Conservation (phyloP, 1,140 invertebrate genomes). For the Cydia strobilella region DNA sequence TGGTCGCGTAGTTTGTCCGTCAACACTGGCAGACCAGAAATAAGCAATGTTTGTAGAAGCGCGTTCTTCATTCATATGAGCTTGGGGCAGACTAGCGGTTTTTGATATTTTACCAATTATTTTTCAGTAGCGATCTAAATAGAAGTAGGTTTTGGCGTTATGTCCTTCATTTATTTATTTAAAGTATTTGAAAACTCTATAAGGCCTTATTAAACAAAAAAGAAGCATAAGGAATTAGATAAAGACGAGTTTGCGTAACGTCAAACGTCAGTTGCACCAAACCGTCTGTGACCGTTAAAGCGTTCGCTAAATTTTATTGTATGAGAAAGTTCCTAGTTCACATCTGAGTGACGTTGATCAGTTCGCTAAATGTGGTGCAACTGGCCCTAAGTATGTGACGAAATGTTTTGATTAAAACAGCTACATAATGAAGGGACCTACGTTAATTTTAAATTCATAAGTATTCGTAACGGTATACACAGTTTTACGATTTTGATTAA, state of each 20-base stretch:
- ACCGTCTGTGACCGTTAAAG: too few species aligned
- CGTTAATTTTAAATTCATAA: conserved; percentile 25
- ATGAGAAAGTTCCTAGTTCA: too few species aligned
- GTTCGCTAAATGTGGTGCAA: too few species aligned
- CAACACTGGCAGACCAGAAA: conserved; percentile 53
- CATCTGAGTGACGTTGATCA: too few species aligned
- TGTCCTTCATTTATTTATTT: too few species aligned
- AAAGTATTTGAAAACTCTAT: too few species aligned
- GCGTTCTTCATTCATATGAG: conserved; percentile 58
- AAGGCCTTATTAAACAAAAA: background rate
- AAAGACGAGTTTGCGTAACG: background rate
- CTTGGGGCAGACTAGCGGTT: conserved; percentile 41
- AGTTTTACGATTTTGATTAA: conserved; percentile 26
- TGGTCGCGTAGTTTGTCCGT: conserved; percentile 43
- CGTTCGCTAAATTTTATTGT: too few species aligned
- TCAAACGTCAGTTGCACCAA: too few species aligned
- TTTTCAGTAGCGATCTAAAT: background rate
- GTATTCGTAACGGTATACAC: conserved; percentile 8
- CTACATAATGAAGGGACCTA: conserved; percentile 23
- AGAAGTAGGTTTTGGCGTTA: too few species aligned
- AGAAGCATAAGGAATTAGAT: background rate
- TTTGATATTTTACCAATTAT: background rate
- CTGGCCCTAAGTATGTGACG: conserved; percentile 22
- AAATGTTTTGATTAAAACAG: conserved; percentile 19
- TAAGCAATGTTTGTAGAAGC: conserved; percentile 57